These are phyloP conservation scores for Epizoanthus fatuus DNA, from an alignment of 92 coral and sea anemone genomes.

Conservation along the genomic window DNA sequence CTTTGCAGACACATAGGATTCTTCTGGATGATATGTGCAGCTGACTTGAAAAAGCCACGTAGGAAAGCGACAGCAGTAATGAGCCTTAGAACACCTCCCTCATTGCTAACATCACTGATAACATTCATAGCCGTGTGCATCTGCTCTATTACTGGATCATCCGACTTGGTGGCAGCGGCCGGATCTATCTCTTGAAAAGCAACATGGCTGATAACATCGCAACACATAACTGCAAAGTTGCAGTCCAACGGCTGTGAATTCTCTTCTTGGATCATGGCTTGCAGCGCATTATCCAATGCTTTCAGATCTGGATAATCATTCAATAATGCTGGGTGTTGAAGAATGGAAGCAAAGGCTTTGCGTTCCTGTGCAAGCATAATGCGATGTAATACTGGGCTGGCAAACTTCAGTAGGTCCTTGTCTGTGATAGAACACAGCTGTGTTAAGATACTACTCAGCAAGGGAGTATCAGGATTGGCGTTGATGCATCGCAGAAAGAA, in stretches of 20 bases:
- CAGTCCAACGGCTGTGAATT: slow-evolving; percentile 68
- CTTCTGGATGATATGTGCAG: slow-evolving; percentile 65
- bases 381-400: slow-evolving; percentile 84
- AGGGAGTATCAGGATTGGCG: slow-evolving; percentile 86
- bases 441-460: slow-evolving; percentile 71
- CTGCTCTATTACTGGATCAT: slow-evolving; percentile 62
- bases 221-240: slow-evolving; percentile 85
- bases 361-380: slow-evolving; percentile 72
- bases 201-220: slow-evolving; percentile 87
- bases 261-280: neutral
- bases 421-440: slow-evolving; percentile 70
- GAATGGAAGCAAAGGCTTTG: slow-evolving; percentile 54
- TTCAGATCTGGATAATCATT: slow-evolving; percentile 74
- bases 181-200: slow-evolving; percentile 74
- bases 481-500: slow-evolving; percentile 90
- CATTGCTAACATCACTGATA: slow-evolving; percentile 39
- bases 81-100: slow-evolving; percentile 53
- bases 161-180: slow-evolving; percentile 71
- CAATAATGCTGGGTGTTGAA: slow-evolving; percentile 58
- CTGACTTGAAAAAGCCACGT: slow-evolving; percentile 73
- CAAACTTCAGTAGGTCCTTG: slow-evolving; percentile 61
- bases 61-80: slow-evolving; percentile 86
- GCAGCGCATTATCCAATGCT: slow-evolving; percentile 66
- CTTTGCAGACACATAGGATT: slow-evolving; percentile 40
- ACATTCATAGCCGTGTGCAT: slow-evolving; percentile 74